A percentile compares a stretch with the other conserved stretches of the same genome.
phyloP scores from a whole-genome alignment of 2,888 invertebrate species.

The Diadegma fenestrale region DNA sequence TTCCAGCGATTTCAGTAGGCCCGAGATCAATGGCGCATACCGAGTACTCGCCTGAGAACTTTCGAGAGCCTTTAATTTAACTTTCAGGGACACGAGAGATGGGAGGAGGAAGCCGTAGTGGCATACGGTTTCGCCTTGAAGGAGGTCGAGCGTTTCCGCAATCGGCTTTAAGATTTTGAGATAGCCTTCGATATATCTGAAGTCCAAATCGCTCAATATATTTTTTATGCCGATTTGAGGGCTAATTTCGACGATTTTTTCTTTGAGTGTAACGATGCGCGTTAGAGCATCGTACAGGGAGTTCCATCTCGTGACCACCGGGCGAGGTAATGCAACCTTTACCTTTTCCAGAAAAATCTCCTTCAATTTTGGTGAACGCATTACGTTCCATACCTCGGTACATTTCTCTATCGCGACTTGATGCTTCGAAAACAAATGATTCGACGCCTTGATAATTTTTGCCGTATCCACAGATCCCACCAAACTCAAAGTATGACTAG shows the following conservation, averaged over 20 bases:
- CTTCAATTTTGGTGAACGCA: constrained; percentile 25
- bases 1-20: not conserved
- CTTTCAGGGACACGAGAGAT: constrained; percentile 48
- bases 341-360: constrained; percentile 13
- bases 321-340: not conserved
- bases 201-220: constrained; percentile 35
- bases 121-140: constrained; percentile 44
- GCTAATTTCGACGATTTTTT: constrained; percentile 21
- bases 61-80: constrained; percentile 44
- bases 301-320: constrained; percentile 45
- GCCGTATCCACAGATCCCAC: constrained; percentile 25
- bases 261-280: constrained; percentile 11
- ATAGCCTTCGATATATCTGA: constrained; percentile 50
- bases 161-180: constrained; percentile 50
- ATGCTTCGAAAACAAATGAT: not conserved
- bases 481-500: constrained; percentile 42
- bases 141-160: constrained; percentile 55
- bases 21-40: constrained; percentile 23
- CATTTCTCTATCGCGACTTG: constrained; percentile 13
- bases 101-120: constrained; percentile 57
- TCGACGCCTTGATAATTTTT: constrained; percentile 18
- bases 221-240: constrained; percentile 22
- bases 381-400: constrained; percentile 17
- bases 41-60: constrained; percentile 13
- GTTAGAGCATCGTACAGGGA: constrained; percentile 15